Evolutionary conservation across 2,888 invertebrate genomes (phyloP).

Genomic region (Spodoptera picta): DNA sequence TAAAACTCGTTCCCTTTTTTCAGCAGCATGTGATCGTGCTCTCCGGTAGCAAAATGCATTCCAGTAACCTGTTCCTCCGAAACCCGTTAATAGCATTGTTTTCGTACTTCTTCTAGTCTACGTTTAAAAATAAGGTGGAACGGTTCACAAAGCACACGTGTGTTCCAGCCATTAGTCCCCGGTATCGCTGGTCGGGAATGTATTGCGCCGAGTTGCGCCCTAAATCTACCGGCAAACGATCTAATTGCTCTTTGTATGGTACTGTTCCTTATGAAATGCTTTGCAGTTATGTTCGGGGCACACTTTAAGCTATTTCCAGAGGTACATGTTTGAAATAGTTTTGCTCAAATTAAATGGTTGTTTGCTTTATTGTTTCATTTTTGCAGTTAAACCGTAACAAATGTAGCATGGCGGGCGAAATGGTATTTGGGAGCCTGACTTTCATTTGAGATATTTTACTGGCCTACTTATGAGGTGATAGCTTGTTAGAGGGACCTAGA

Average conservation of each 20-base stretch:
- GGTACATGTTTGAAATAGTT: conserved; percentile 11
- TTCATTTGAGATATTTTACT: conserved; percentile 7
- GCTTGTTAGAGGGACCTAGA: conserved; percentile 8
- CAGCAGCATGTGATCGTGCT: conserved; percentile 4
- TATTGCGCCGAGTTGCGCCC: conserved; percentile 67
- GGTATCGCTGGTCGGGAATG: conserved; percentile 72
- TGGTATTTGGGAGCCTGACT: conserved; percentile 1
- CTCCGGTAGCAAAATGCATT: conserved; percentile 18
- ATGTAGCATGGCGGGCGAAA: conserved; percentile 12
- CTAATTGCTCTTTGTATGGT: conserved; percentile 63
- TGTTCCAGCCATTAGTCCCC: conserved; percentile 64
- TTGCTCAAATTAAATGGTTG: conserved; percentile 11
- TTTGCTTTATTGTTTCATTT: conserved; percentile 6
- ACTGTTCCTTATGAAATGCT: conserved; percentile 49
- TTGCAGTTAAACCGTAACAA: conserved; percentile 1
- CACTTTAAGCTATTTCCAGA: conserved; percentile 17
- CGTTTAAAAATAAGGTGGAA: conserved; percentile 50
- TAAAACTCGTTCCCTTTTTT: background rate
- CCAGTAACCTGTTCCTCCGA: conserved; percentile 28
- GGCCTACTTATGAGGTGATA: background rate
- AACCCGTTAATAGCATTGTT: conserved; percentile 35
- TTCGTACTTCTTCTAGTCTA: conserved; percentile 35
- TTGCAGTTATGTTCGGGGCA: conserved; percentile 15
- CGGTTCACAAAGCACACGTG: conserved; percentile 57
- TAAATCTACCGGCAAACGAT: conserved; percentile 74